A percentile compares a stretch with the other conserved stretches of the same genome.
Evolutionary conservation across 2,113 vertebrate genomes (phyloP).

Genomic region (Probosciger aterrimus): DNA sequence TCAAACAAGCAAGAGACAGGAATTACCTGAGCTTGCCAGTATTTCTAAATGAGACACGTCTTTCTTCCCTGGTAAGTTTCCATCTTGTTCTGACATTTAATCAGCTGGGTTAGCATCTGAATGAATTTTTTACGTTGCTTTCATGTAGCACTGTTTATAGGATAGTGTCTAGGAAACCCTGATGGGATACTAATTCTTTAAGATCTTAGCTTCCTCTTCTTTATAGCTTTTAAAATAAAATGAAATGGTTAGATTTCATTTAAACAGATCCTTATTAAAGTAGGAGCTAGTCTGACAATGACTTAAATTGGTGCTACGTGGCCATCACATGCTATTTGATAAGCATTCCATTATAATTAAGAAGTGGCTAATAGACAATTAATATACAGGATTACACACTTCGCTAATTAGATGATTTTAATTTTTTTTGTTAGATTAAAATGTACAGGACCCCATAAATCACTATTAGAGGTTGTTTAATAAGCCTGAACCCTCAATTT

Average conservation of each 20-base stretch:
- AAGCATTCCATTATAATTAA: conserved; percentile 64
- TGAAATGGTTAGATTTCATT: neutral
- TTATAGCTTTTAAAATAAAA: neutral
- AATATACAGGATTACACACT: conserved; percentile 55
- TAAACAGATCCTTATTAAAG: conserved; percentile 14
- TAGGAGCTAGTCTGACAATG: conserved; percentile 16
- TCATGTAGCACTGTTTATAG: neutral
- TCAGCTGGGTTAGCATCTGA: neutral
- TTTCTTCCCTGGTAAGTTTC: neutral
- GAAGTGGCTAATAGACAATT: conserved; percentile 54
- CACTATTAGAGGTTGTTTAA: conserved; percentile 45
- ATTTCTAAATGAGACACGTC: neutral
- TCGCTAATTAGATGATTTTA: conserved; percentile 55
- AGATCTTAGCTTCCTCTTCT: neutral
- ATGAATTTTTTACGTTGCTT: neutral
- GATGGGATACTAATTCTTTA: neutral
- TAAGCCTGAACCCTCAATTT: conserved; percentile 34
- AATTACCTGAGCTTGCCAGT: neutral
- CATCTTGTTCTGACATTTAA: neutral
- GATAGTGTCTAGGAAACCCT: neutral
- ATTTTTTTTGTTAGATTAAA: conserved; percentile 48
- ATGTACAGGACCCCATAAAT: conserved; percentile 59
- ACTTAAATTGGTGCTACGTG: conserved; percentile 12
- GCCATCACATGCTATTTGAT: conserved; percentile 60
- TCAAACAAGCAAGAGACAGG: neutral